These are phyloP conservation scores for Psilopsiagon aurifrons DNA, from an alignment of 2,113 vertebrate genomes.

Conservation along the genomic window DNA sequence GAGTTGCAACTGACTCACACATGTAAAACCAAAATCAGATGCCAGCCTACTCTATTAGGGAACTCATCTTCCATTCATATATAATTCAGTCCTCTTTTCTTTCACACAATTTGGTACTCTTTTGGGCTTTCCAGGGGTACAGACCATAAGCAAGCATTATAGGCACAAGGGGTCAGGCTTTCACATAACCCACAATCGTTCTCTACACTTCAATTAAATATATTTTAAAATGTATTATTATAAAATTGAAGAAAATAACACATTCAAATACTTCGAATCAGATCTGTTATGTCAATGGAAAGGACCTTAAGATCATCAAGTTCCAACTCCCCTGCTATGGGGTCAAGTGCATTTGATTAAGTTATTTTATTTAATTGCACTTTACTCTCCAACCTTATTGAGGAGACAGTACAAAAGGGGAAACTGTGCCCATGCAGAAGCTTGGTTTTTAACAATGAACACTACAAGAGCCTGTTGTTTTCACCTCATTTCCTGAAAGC, in stretches of 20 bases:
- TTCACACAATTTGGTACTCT: not conserved
- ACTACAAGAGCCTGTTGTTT: not conserved
- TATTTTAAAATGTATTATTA: not conserved
- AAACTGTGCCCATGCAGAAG: not conserved
- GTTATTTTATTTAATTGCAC: not conserved
- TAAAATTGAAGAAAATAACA: not conserved
- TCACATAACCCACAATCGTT: not conserved
- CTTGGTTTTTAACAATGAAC: not conserved
- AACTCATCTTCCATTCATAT: not conserved
- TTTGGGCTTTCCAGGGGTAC: not conserved
- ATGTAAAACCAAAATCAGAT: not conserved
- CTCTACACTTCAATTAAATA: not conserved
- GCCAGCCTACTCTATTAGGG: not conserved
- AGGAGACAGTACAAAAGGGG: slow-evolving; percentile 28
- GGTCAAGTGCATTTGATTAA: not conserved
- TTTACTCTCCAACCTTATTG: not conserved
- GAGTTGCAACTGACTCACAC: not conserved
- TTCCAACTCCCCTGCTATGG: not conserved
- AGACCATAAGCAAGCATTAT: not conserved
- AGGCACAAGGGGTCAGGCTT: not conserved
- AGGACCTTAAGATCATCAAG: not conserved
- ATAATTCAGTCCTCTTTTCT: not conserved
- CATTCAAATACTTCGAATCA: not conserved
- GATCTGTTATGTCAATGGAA: not conserved
- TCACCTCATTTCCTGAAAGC: not conserved